These are phyloP conservation scores for Polyommatus iphigenia DNA, from an alignment of 2,888 invertebrate genomes.

Conservation along the genomic window DNA sequence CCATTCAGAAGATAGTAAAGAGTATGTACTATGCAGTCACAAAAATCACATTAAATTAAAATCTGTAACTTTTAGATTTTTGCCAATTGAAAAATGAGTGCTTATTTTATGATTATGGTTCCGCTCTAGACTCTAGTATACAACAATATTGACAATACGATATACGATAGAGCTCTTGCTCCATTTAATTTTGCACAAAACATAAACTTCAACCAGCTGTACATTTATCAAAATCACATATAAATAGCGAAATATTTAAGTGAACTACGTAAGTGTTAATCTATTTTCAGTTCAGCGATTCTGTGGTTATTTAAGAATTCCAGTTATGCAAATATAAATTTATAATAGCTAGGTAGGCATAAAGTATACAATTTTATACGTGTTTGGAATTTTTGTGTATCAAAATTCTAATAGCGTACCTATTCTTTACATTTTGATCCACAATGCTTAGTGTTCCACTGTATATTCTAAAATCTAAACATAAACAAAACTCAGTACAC, in stretches of 20 bases:
- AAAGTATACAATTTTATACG: background rate
- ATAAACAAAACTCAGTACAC: no score
- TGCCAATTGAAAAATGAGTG: no score
- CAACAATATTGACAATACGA: background rate
- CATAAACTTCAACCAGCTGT: background rate
- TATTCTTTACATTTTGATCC: background rate
- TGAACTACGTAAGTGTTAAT: conserved; percentile 3
- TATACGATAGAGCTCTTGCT: background rate
- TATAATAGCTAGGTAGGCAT: background rate
- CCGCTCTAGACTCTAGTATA: no score
- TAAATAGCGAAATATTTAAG: background rate
- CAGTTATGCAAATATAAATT: background rate
- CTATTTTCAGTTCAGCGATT: background rate
- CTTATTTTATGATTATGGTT: no score
- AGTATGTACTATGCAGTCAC: no score
- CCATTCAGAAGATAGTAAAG: no score
- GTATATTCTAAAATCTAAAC: no score
- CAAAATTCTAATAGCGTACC: background rate
- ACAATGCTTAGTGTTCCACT: no score
- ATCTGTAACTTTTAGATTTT: no score
- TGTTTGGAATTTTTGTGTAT: background rate
- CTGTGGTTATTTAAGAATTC: background rate
- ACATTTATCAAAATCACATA: conserved; percentile 7
- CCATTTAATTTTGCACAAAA: background rate
- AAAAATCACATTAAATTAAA: no score